Evolutionary conservation across 2,888 invertebrate genomes (phyloP).

Genomic region (Athripsodes cinereus): DNA sequence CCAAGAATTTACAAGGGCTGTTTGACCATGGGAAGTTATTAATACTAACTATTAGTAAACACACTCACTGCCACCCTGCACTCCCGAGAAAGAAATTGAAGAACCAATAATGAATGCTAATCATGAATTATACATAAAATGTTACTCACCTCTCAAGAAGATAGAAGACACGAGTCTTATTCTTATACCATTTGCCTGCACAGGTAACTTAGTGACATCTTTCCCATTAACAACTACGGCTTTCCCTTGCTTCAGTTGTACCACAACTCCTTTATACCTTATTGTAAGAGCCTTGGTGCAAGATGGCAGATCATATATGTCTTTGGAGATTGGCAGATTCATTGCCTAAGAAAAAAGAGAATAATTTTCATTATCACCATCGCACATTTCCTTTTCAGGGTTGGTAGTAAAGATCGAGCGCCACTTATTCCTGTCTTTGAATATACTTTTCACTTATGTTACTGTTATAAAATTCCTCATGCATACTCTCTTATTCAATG

Average conservation of each 20-base stretch:
- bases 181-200: constrained; percentile 53
- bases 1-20: too few species aligned
- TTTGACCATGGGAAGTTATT: background rate
- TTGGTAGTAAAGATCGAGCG: too few species aligned
- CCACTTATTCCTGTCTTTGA: too few species aligned
- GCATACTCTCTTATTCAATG: too few species aligned
- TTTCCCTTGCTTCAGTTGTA: constrained; percentile 72
- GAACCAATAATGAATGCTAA: background rate
- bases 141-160: constrained; percentile 55
- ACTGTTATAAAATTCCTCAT: too few species aligned
- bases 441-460: too few species aligned
- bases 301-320: constrained; percentile 55
- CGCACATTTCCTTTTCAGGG: too few species aligned
- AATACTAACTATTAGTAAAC: background rate
- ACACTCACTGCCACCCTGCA: too few species aligned
- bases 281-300: constrained; percentile 78
- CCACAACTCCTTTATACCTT: constrained; percentile 44
- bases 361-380: too few species aligned
- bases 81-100: too few species aligned
- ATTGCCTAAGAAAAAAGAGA: constrained; percentile 54
- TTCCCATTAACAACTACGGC: constrained; percentile 63
- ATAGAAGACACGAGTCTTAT: constrained; percentile 74
- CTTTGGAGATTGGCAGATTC: constrained; percentile 53
- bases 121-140: background rate
- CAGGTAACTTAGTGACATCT: constrained; percentile 60